Evolutionary conservation across 2,113 vertebrate species (phyloP).

Genomic region (Microtus ochrogaster): DNA sequence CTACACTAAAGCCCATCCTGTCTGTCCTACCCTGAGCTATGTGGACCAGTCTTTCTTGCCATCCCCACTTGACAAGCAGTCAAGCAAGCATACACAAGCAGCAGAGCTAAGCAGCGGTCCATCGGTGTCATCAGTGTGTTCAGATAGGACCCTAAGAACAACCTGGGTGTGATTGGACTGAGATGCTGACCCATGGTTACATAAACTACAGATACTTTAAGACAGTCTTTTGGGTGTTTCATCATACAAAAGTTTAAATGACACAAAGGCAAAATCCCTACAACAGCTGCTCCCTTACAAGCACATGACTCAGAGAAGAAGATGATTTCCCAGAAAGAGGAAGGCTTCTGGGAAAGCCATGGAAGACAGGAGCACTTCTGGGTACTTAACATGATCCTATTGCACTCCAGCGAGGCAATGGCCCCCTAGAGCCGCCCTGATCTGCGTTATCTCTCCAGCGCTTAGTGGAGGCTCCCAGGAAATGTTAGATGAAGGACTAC

Average conservation of each 20-base stretch:
- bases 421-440: neutral
- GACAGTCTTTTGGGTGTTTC: neutral
- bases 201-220: neutral
- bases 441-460: neutral
- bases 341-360: neutral
- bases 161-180: neutral
- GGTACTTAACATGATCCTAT: neutral
- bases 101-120: neutral
- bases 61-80: neutral
- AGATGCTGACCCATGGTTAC: neutral
- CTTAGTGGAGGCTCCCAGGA: neutral
- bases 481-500: slow-evolving; percentile 17
- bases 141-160: neutral
- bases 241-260: neutral
- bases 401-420: neutral
- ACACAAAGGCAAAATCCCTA: neutral
- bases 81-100: neutral
- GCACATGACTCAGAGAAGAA: neutral
- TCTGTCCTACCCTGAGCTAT: neutral
- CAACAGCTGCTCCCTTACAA: neutral
- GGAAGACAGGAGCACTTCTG: neutral
- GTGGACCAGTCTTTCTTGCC: neutral
- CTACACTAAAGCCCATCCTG: neutral
- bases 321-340: neutral
- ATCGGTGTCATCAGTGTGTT: neutral